Base-by-base conservation (phyloP, 2,888 invertebrate genomes). In the Sicus ferrugineus region DNA sequence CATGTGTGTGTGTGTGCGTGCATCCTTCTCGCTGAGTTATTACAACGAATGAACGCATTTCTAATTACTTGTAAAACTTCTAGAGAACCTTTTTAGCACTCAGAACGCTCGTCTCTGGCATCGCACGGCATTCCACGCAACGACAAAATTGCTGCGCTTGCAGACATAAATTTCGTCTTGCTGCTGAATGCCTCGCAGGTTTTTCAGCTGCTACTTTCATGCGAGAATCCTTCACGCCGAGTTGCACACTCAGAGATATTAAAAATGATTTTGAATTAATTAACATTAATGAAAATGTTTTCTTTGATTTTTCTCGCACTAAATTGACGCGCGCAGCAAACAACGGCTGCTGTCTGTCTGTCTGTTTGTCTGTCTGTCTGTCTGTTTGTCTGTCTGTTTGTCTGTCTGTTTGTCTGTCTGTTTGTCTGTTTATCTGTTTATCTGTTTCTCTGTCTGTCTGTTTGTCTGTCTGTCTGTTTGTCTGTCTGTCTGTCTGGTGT, bases 251-350 rank as follows among this genome's bases (percentile, higher is more conserved):
- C 50, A 21, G 4, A 21, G 50, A 50, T 50, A 21, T 50, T 50
- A 50, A 50, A 50, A 50, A 50, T 50, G 50, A 64, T 50, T 64
- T 48, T 48, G 50, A 64, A 64, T 50, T 64, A 64, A 64, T 64
- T 48, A 64, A 64, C 50, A 28, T 30, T 64, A 64, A 64, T 64
- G 64, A 64, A 64, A 52, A 64, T 30, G n/a, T n/a, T n/a, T 58
- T 31, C 28, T 58, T 58, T 58, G 28, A 19, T 30, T 58, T 58
- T 19, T 52, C 21, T n/a, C 9, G 52, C 52, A n/a, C n/a, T n/a
- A 56, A 56, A 26, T 56, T 56, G n/a, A n/a, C n/a, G n/a, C 28
- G 3, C 56, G 26, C 30, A 31, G 58, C 21, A 58, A 58, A 58
- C 58, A 58, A 7, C 30, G 21, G 19, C n/a, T n/a, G n/a, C n/a